phyloP scores from a whole-genome alignment of 2,113 vertebrate genomes.

The Narcine bancroftii region DNA sequence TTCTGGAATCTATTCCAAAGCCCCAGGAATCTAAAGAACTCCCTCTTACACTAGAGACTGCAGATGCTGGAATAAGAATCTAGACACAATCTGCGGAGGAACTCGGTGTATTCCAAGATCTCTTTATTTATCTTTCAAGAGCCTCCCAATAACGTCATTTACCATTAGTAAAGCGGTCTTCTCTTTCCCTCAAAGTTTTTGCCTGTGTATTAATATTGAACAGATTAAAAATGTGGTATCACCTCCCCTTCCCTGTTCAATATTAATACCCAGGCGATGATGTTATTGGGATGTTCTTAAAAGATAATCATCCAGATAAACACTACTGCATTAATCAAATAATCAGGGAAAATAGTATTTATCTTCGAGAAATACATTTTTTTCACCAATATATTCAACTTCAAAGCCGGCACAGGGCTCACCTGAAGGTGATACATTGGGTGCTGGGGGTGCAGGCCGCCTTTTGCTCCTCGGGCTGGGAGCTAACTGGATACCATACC shows the following conservation, averaged over 20 bases:
- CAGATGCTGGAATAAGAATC: too few species aligned
- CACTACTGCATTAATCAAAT: not conserved
- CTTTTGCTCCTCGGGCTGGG: constrained; percentile 74
- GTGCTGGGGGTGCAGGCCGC: constrained; percentile 70
- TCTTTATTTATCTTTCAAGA: too few species aligned
- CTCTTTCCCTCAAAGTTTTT: too few species aligned
- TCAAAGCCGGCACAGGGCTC: constrained; percentile 43
- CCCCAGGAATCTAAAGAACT: too few species aligned
- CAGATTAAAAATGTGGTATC: not conserved
- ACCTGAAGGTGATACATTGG: constrained; percentile 59
- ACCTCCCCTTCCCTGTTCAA: not conserved
- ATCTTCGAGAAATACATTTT: not conserved
- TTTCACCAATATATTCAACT: not conserved
- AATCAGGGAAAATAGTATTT: not conserved
- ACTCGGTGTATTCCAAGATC: too few species aligned
- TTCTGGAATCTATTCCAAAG: too few species aligned
- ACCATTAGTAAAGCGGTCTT: too few species aligned
- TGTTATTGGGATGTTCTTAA: not conserved
- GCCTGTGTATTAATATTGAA: too few species aligned
- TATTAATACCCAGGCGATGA: too few species aligned
- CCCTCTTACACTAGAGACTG: too few species aligned
- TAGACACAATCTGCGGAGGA: too few species aligned
- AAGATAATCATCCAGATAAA: not conserved
- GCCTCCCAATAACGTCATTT: too few species aligned
- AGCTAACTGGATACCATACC: constrained; percentile 85